Base-by-base conservation (phyloP, 2,797 vertebrate genomes). In the Schizopygopsis malacanthus region DNA sequence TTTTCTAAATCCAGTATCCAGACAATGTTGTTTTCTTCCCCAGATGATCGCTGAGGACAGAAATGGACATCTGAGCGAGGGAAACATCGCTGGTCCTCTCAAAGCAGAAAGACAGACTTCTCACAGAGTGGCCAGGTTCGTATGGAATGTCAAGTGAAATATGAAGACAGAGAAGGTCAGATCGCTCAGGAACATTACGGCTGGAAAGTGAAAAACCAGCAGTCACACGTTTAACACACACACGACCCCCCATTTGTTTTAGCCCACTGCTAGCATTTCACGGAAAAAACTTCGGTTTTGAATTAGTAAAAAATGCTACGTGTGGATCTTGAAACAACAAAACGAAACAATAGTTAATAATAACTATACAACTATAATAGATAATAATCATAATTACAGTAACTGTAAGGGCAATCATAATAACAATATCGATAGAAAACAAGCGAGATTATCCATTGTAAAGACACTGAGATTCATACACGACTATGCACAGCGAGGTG, bases 121-220 rank as follows among this genome's bases (percentile, higher is more conserved):
- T 94, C 93, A 94, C 93, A 86, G 93, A 94, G 94, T 91, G 92
- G 92, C 94, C 91, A 91, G 93, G 93, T 93, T 94, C 91, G 92
- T 93, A 88, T 90, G 94, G 94, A 95, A 95, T 95, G 95, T 95
- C 92, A 94, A 91, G 91, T 92, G 87, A 92, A 93, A 93, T 92
- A 93, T 92, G 91, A 92, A 94, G 92, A 92, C 89, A 89, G 90
- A 33, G 92, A 95, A 94, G 93, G 94, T 95, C 94, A 95, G 94
- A 94, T 90, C 89, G 81, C 90, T 95, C 91, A 87, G 28, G 81
- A 93, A 92, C 90, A 90, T 90, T 92, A 85, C 90, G 89, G 92
- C 91, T 92, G 85, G 90, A 82, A 90, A 91, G 89, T 93, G 93
- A 88, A 93, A 96, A 93, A 93, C 91, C 92, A 94, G 93, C 90